phyloP scores from a whole-genome alignment of 2,888 invertebrate genomes.

The Nymphalis c-album region DNA sequence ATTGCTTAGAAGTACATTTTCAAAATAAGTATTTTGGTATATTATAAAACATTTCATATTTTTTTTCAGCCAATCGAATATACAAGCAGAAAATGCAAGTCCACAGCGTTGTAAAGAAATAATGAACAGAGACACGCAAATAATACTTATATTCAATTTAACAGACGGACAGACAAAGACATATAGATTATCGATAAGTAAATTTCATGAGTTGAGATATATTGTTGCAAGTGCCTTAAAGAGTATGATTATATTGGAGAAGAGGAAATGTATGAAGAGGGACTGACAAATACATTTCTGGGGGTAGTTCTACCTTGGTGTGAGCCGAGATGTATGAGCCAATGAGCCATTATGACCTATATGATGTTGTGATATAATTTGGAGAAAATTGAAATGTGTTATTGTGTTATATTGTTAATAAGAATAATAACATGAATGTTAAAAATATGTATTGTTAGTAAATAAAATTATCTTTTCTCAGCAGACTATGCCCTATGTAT shows the following conservation, averaged over 20 bases:
- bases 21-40: too few species aligned
- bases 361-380: too few species aligned
- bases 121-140: constrained; percentile 51
- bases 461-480: too few species aligned
- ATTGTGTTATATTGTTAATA: too few species aligned
- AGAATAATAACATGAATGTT: too few species aligned
- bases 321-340: too few species aligned
- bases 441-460: too few species aligned
- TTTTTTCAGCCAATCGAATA: constrained; percentile 64
- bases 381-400: too few species aligned
- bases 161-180: constrained; percentile 54
- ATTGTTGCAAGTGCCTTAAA: constrained; percentile 65
- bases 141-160: constrained; percentile 56
- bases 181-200: constrained; percentile 57
- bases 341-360: too few species aligned
- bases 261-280: constrained; percentile 66
- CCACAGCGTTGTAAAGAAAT: constrained; percentile 50
- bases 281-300: constrained; percentile 26
- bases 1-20: too few species aligned
- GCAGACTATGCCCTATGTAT: too few species aligned
- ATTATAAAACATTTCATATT: too few species aligned
- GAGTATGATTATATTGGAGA: constrained; percentile 65
- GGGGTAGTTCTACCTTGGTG: constrained; percentile 2
- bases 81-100: constrained; percentile 46
- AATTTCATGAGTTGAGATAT: constrained; percentile 67